Base-by-base conservation (phyloP, 2,797 vertebrate species). In the Spinibarbus caldwelli region DNA sequence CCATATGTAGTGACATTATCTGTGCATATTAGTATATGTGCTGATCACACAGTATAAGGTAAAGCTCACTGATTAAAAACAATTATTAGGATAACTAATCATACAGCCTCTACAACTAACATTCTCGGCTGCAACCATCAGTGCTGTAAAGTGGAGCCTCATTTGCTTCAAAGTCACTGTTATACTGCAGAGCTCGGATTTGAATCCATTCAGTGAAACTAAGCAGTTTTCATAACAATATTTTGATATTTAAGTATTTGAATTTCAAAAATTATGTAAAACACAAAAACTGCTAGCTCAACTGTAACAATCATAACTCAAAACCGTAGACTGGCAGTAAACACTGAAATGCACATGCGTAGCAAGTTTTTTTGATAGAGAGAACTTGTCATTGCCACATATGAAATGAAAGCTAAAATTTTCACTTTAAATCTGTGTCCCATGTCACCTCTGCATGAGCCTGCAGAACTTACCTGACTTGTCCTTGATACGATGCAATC, bases 401-500 rank as follows among this genome's bases (percentile, higher is more conserved):
- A 10, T 2, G 36, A 38, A 14, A 29, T 17, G 15, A 41, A 76
- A 36, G 11, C 14, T 41, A 59, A 59, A 7, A 78, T 59, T 78
- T 41, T 41, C 12, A 36, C 73, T 54, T 38, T 3, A 76, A 36
- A 19, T 21, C 29, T 54, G 73, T 76, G 31, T 76, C 36, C 34
- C n/a, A 59, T 26, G 14, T 8, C 34, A 41, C 23, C n/a, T n/a
- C n/a, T n/a, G n/a, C n/a, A n/a, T n/a, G n/a, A 4, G 14, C n/a
- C n/a, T n/a, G n/a, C n/a, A n/a, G 45, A 52, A 52, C 79, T 95
- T 96, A 97, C 96, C 96, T 96, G 96, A 94, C 54, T 93, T 91
- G 95, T 93, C 89, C 95, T 94, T 2, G 95, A 94, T 47, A 95
- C 95, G 88, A 97, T 95, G 93, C 96, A 97, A 95, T 96, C 95